Evolutionary conservation across 2,888 invertebrate genomes (phyloP).

Genomic region (Stomorhina lunata): DNA sequence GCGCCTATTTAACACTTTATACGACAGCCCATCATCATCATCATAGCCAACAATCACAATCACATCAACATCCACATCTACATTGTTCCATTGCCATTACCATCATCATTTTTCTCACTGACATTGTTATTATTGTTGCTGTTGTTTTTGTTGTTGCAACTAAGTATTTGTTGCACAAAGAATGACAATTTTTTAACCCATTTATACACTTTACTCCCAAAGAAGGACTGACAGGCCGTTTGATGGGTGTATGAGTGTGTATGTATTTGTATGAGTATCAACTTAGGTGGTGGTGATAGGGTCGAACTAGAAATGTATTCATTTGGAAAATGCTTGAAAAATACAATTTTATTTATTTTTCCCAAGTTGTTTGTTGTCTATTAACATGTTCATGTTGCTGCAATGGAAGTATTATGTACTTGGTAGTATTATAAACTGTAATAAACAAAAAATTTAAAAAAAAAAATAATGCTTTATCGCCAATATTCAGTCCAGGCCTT

Average conservation of each 20-base stretch:
- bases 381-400: conserved; percentile 13
- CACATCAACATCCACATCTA: conserved; percentile 6
- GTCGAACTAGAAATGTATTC: conserved; percentile 28
- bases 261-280: background rate
- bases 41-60: background rate
- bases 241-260: background rate
- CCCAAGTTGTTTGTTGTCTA: conserved; percentile 35
- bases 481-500: background rate
- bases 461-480: conserved; percentile 17
- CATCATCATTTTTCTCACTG: conserved; percentile 19
- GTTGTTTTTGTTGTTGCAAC: background rate
- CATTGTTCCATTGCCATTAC: conserved; percentile 15
- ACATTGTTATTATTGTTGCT: background rate
- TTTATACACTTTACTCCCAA: conserved; percentile 27
- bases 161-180: conserved; percentile 21
- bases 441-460: conserved; percentile 19
- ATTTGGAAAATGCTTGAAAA: conserved; percentile 57
- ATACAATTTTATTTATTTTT: conserved; percentile 48
- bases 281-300: background rate
- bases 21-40: conserved; percentile 54
- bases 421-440: conserved; percentile 49
- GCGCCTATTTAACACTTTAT: conserved; percentile 65
- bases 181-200: conserved; percentile 59
- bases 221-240: background rate
- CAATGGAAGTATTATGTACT: conserved; percentile 45